These are phyloP conservation scores for Sarcophaga peregrina DNA, from an alignment of 1,140 invertebrate genomes.

Conservation along the genomic window DNA sequence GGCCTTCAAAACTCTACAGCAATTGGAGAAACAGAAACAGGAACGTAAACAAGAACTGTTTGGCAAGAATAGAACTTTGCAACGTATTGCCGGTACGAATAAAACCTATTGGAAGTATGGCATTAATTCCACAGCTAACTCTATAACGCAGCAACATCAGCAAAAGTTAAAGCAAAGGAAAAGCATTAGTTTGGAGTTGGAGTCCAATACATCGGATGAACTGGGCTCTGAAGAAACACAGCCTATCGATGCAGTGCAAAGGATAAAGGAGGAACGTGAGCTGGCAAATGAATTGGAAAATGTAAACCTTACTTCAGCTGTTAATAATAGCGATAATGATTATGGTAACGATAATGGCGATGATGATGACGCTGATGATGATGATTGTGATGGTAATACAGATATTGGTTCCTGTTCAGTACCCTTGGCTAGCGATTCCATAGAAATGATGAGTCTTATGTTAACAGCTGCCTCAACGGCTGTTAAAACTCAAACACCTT, in stretches of 20 bases:
- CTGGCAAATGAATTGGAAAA: too few relatives aligned
- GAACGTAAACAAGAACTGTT: slow-evolving; percentile 43
- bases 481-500: slow-evolving; percentile 45
- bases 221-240: slow-evolving; percentile 47
- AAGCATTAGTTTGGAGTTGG: slow-evolving; percentile 46
- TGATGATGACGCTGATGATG: neutral
- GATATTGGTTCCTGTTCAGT: slow-evolving; percentile 63
- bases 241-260: neutral
- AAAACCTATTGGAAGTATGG: slow-evolving; percentile 64
- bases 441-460: slow-evolving; percentile 62
- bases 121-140: slow-evolving; percentile 60
- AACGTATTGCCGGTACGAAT: slow-evolving; percentile 56
- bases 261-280: neutral
- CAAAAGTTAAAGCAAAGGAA: slow-evolving; percentile 48
- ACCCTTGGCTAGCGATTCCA: slow-evolving; percentile 59
- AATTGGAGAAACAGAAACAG: slow-evolving; percentile 56
- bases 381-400: slow-evolving; percentile 51
- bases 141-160: slow-evolving; percentile 57
- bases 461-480: slow-evolving; percentile 59
- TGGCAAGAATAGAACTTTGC: slow-evolving; percentile 47
- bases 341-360: neutral
- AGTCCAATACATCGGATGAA: slow-evolving; percentile 54
- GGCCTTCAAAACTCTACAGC: slow-evolving; percentile 58
- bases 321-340: neutral
- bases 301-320: neutral